Evolutionary conservation across 2,113 vertebrate species (phyloP).

Genomic region (Platysteira castanea): DNA sequence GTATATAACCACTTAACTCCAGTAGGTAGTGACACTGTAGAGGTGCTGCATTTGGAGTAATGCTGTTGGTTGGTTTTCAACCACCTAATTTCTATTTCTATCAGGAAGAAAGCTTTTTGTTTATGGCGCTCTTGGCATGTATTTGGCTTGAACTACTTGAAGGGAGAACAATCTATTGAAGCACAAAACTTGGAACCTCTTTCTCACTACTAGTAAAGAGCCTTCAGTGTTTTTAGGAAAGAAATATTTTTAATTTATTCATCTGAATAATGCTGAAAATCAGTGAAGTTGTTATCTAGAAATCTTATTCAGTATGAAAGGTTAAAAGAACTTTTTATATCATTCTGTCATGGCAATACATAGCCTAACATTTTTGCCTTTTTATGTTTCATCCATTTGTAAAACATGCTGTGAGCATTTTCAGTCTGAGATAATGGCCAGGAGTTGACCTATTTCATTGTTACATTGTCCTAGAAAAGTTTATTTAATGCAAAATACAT

Average conservation of each 20-base stretch:
- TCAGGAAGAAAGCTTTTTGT: not conserved
- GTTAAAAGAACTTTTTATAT: not conserved
- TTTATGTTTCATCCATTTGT: not conserved
- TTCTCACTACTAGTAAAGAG: not conserved
- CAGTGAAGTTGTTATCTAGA: not conserved
- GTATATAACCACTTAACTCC: not conserved
- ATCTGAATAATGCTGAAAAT: not conserved
- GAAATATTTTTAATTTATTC: not conserved
- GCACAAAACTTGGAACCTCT: not conserved
- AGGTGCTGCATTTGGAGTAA: not conserved
- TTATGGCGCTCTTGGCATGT: not conserved
- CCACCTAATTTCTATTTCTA: not conserved
- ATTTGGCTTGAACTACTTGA: not conserved
- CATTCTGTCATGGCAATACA: not conserved
- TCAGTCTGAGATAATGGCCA: not conserved
- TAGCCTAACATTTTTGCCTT: not conserved
- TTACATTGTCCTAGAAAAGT: not conserved
- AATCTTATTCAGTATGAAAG: not conserved
- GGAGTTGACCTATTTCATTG: slow-evolving; percentile 23
- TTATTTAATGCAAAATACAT: slow-evolving; percentile 47
- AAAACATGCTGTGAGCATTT: not conserved
- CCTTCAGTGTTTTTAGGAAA: not conserved
- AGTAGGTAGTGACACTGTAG: not conserved
- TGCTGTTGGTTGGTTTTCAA: not conserved
- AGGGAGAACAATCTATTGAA: not conserved